Base-by-base conservation (phyloP, 2,113 vertebrate species). In the Melanocharis versteri region DNA sequence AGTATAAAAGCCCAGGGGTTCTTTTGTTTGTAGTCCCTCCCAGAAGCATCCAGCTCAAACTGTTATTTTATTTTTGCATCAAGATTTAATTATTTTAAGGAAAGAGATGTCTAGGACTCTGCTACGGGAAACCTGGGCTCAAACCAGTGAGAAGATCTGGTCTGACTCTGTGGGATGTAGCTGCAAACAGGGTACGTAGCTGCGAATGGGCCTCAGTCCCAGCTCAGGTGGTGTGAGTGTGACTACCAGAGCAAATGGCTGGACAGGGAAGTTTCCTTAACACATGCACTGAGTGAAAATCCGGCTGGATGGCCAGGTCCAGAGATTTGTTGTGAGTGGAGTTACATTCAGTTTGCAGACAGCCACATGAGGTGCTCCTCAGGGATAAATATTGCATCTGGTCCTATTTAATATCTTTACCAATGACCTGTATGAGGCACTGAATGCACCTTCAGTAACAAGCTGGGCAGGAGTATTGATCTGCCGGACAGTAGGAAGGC, bases 141-240 rank as follows among this genome's bases (percentile, higher is more conserved):
- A 9, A 65, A 7, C 5, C 8, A 15, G 15, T 50, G 35, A 58
- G 68, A 33, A 81, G 58, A 44, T 37, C 51, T 39, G 27, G 15
- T 51, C 15, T 64, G 35, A 20, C 35, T 37, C 10, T 33, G 31
- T 57, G 33, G 65, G 37, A 42, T 33, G 27, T 48, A 35, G 40
- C 57, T 35, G 24, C 3, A 1, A n/a, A 69, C 1, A 3, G 54
- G 8, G 28, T 17, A 35, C 18, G 17, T 19, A 53, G 39, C 56
- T 54, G 30, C 0, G 0, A 57, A 37, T 3, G 5, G 18, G 19
- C 37, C 33, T 73, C 35, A 12, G 31, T 73, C 31, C 37, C 44
- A 44, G 22, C 31, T 73, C 68, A 50, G 44, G 37, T 37, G 18
- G 31, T 21, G 7, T 12, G 21, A 40, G 17, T n/a, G 60, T 44